Percentiles rank a stretch among this genome's conserved stretches.
phyloP scores from a whole-genome alignment of 2,888 invertebrate species.

The Pimpla rufipes region DNA sequence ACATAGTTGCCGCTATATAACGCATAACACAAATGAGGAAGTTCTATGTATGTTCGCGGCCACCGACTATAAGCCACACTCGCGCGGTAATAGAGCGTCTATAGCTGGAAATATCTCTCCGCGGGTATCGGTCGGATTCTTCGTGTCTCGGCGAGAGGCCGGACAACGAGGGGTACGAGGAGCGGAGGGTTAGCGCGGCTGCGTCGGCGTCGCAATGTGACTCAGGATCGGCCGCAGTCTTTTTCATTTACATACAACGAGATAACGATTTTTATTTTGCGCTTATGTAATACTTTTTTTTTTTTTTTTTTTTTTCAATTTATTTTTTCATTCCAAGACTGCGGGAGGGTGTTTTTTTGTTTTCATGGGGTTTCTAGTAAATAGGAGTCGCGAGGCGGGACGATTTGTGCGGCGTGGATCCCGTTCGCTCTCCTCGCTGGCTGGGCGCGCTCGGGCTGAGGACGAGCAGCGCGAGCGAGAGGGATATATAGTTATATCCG shows the following conservation, averaged over 20 bases:
- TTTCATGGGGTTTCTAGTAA: background rate
- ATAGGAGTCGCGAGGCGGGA: background rate
- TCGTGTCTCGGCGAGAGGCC: constrained; percentile 57
- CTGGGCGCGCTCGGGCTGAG: constrained; percentile 62
- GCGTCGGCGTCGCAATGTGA: constrained; percentile 75
- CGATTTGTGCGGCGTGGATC: constrained; percentile 7
- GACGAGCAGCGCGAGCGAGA: constrained; percentile 70
- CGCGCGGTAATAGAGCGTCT: background rate
- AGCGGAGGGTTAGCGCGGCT: constrained; percentile 60
- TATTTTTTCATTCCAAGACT: constrained; percentile 79
- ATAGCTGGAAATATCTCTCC: constrained; percentile 6
- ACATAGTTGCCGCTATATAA: background rate
- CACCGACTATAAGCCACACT: constrained; percentile 1
- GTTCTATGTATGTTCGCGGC: constrained; percentile 3
- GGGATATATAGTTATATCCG: constrained; percentile 71
- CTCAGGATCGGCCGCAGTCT: constrained; percentile 61
- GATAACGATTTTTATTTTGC: constrained; percentile 80
- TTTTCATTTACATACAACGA: constrained; percentile 83
- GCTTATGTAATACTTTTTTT: constrained; percentile 79
- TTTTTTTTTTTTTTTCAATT: constrained; percentile 79
- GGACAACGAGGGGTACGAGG: too few species aligned
- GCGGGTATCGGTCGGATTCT: constrained; percentile 44
- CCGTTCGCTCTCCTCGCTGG: constrained; percentile 63
- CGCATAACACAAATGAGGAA: constrained; percentile 9
- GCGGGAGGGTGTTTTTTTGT: constrained; percentile 63